Evolutionary conservation across 1,140 invertebrate species (phyloP).

Genomic region (Drosophila littoralis): DNA sequence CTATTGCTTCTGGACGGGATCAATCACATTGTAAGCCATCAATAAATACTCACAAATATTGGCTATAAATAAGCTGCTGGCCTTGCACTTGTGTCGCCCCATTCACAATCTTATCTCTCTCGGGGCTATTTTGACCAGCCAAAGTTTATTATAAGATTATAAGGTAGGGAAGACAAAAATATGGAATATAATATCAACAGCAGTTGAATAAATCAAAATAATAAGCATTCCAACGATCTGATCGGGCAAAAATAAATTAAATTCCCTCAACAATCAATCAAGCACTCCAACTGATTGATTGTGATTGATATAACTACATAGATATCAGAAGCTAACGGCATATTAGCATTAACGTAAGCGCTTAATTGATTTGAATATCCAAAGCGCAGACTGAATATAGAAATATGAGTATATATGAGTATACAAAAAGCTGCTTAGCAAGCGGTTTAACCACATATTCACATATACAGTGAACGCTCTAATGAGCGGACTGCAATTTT

Average conservation of each 20-base stretch:
- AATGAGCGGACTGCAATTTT: too few relatives aligned
- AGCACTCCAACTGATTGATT: constrained; percentile 39
- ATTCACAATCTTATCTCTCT: constrained; percentile 58
- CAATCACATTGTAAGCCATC: constrained; percentile 31
- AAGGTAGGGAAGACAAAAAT: not conserved
- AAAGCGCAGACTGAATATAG: not conserved
- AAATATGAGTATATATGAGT: not conserved
- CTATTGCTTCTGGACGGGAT: constrained; percentile 19
- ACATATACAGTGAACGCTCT: not conserved
- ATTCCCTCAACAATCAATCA: constrained; percentile 63
- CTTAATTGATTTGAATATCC: constrained; percentile 15
- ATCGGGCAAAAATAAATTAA: constrained; percentile 37
- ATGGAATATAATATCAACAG: constrained; percentile 30
- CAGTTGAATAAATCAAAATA: constrained; percentile 57
- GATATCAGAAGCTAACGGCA: constrained; percentile 5
- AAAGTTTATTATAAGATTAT: constrained; percentile 7
- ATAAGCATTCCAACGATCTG: constrained; percentile 38
- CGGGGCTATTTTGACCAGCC: constrained; percentile 15
- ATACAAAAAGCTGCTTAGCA: not conserved
- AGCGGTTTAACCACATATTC: constrained; percentile 14
- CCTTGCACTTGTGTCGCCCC: not conserved
- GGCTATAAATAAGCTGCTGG: constrained; percentile 28
- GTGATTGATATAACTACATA: constrained; percentile 53
- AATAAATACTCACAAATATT: constrained; percentile 25
- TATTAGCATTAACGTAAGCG: not conserved